Evolutionary conservation across 2,797 vertebrate genomes (phyloP).

Genomic region (Hydrocynus forskahlii): DNA sequence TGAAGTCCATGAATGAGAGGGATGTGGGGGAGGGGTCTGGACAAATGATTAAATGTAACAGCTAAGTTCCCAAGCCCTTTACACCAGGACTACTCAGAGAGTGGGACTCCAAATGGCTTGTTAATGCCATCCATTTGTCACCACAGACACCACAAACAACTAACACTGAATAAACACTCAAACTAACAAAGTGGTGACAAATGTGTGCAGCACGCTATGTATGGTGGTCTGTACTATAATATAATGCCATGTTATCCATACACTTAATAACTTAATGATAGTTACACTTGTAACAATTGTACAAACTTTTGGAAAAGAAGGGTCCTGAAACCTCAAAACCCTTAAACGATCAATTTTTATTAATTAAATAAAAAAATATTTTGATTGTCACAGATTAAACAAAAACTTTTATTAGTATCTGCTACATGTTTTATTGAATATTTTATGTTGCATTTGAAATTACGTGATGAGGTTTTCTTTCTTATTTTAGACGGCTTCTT

Average conservation of each 20-base stretch:
- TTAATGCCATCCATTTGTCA: slow-evolving; percentile 71
- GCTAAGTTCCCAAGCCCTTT: slow-evolving; percentile 66
- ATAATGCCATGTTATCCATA: no score
- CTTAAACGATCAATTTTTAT: no score
- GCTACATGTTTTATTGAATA: background rate
- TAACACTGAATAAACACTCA: slow-evolving; percentile 59
- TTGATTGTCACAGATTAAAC: background rate
- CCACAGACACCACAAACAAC: slow-evolving; percentile 45
- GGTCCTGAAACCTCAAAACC: background rate
- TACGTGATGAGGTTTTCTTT: slow-evolving; percentile 2
- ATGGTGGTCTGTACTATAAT: background rate
- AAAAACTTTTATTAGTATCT: background rate
- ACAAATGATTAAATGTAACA: slow-evolving; percentile 60
- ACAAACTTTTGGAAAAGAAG: background rate
- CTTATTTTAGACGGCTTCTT: slow-evolving; percentile 40
- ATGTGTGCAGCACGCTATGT: slow-evolving; percentile 54
- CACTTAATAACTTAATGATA: background rate
- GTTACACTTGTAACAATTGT: background rate
- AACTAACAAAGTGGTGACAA: slow-evolving; percentile 32
- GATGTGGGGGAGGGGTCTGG: slow-evolving; percentile 54
- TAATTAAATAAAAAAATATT: background rate
- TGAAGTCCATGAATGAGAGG: slow-evolving; percentile 46
- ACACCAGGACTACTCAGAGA: slow-evolving; percentile 54
- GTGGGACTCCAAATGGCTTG: slow-evolving; percentile 70
- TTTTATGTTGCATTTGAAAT: background rate